Conservation (phyloP, 2,113 vertebrate species). For the Mustelus asterias region DNA sequence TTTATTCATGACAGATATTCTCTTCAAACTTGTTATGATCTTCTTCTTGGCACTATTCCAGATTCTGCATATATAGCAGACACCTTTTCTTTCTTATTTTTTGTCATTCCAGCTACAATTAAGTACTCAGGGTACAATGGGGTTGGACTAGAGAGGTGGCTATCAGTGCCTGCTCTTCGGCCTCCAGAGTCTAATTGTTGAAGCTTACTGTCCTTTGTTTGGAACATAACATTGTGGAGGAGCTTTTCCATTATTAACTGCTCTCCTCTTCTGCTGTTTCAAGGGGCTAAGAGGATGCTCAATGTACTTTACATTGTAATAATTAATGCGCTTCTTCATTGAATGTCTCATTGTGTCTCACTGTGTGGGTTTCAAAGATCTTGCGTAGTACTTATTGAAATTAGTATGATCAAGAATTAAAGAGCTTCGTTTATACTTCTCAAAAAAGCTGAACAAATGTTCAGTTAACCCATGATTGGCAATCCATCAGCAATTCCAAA, state of each 20-base stretch:
- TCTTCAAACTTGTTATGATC: neutral
- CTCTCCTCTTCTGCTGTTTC: neutral
- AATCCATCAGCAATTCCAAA: neutral
- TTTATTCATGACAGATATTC: neutral
- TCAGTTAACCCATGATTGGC: neutral
- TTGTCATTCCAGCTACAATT: neutral
- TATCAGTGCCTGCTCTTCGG: neutral
- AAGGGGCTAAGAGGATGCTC: neutral
- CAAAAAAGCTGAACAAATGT: neutral
- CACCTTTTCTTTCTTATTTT: neutral
- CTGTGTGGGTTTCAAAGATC: neutral
- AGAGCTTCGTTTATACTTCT: neutral
- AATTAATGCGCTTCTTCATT: neutral
- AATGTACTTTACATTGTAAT: neutral
- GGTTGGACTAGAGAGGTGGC: neutral
- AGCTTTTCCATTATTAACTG: neutral
- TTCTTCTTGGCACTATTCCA: neutral
- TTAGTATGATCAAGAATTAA: neutral
- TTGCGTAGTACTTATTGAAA: neutral
- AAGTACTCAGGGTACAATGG: neutral
- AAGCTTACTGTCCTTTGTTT: neutral
- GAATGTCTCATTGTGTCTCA: neutral
- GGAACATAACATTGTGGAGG: neutral
- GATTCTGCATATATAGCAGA: neutral
- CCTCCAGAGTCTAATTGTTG: neutral